Evolutionary conservation across 1,140 invertebrate genomes (phyloP), one percentile per base, ranked within the genome.

Genomic region (Neomicropteryx cornuta): DNA sequence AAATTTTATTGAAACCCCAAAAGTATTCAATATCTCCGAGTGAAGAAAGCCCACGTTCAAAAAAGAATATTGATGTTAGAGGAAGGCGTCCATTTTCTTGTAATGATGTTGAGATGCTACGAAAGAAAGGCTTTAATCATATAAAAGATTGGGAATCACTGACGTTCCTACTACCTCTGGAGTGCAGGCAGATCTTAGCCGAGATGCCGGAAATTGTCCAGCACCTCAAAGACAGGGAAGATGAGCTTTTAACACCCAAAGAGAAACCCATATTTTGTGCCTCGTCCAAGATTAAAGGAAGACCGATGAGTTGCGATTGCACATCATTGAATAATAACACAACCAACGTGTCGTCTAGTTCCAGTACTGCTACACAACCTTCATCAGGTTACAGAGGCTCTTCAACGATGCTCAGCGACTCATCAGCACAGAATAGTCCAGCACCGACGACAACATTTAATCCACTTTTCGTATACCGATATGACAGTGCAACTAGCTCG

Each of bases 121-220:
- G 79, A 47, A 81, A 80, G 47, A 77, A 81, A 53, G 83, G 84
- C 40, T 79, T 91, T 41, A 74, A 75, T 17, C 86, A 92, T 50
- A 79, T 94, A 6, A 75, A 78, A 50, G 90, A 95, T 54, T 94
- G 89, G 89, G 85, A 91, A 52, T 92, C 87, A 1, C 63, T 95
- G 22, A 87, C 83, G 41, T 81, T 92, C 35, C 66, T 95, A 14
- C 56, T 95, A 27, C 90, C 89, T 0, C 66, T 70, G 35, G 87
- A 94, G 55, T 88, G 87, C 52, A 73, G 73, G 39, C 70, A 77
- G 44, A 71, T 84, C 31, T 52, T 88, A 36, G 72, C 81, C 36
- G 81, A 87, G 56, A 72, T 87, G 46, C 83, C 83, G 8, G 82
- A 87, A 68, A 51, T 83, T 19, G 71, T 75, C 24, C 68, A 72